These are phyloP conservation scores for Campaea margaritaria DNA, from an alignment of 2,888 invertebrate species.

Conservation along the genomic window DNA sequence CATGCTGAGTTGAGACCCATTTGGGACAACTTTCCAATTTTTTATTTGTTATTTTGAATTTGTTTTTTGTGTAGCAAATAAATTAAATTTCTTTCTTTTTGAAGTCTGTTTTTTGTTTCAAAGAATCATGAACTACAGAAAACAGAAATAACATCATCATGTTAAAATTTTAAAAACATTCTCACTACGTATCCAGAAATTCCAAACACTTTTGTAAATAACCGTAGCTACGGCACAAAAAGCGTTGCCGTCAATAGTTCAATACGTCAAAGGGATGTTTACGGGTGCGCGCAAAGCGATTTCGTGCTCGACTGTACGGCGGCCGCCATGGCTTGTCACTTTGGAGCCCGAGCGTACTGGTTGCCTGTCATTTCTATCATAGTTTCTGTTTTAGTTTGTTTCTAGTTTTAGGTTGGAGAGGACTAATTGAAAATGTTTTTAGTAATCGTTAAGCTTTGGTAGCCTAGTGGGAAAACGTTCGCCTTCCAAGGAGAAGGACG, in stretches of 20 bases:
- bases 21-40: too few relatives aligned
- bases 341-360: conserved; percentile 20
- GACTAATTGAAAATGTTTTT: not conserved
- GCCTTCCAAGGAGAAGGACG: too few relatives aligned
- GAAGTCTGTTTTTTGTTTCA: too few relatives aligned
- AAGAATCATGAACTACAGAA: too few relatives aligned
- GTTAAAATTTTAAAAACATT: too few relatives aligned
- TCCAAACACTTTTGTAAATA: conserved; percentile 31
- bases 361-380: conserved; percentile 2
- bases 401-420: not conserved
- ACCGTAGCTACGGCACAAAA: conserved; percentile 30
- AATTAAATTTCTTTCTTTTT: too few relatives aligned
- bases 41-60: too few relatives aligned
- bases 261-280: conserved; percentile 45
- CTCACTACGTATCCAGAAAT: conserved; percentile 5
- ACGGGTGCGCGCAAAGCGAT: conserved; percentile 39
- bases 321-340: conserved; percentile 33
- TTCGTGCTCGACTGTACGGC: conserved; percentile 36
- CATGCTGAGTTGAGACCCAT: too few relatives aligned
- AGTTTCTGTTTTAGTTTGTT: not conserved
- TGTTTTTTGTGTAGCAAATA: too few relatives aligned
- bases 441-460: too few relatives aligned
- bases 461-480: too few relatives aligned
- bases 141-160: too few relatives aligned
- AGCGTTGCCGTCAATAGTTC: conserved; percentile 39